phyloP scores from a whole-genome alignment of 2,888 invertebrate species.

The Timema podura region DNA sequence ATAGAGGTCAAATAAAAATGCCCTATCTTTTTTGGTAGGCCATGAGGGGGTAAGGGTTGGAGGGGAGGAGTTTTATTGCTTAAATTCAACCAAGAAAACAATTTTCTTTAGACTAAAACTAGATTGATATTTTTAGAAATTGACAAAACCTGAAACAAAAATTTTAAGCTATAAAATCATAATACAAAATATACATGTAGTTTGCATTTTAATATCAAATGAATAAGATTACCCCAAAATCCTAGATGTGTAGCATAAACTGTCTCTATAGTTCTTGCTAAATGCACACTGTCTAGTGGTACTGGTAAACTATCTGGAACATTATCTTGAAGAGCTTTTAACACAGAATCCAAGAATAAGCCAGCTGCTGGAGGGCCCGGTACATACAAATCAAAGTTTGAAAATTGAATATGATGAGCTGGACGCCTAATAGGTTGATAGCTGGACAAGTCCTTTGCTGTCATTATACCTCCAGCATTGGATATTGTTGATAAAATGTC shows the following conservation, averaged over 20 bases:
- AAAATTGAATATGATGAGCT: constrained; percentile 27
- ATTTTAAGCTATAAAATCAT: background rate
- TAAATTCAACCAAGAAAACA: background rate
- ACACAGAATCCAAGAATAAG: constrained; percentile 31
- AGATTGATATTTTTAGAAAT: background rate
- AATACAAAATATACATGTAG: background rate
- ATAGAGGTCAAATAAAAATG: too few relatives aligned
- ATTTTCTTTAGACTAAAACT: background rate
- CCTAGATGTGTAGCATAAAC: background rate
- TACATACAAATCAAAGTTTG: constrained; percentile 35
- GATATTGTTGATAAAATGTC: constrained; percentile 45
- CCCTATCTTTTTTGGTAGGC: too few relatives aligned
- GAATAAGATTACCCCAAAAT: constrained; percentile 26
- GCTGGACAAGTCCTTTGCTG: constrained; percentile 32
- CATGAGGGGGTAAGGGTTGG: too few relatives aligned
- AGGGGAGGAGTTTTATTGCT: background rate
- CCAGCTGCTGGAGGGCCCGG: constrained; percentile 38
- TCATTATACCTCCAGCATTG: constrained; percentile 40
- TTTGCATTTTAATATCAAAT: too few relatives aligned
- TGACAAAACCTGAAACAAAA: too few relatives aligned
- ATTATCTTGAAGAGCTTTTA: constrained; percentile 30
- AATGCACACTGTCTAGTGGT: background rate
- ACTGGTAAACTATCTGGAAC: constrained; percentile 1
- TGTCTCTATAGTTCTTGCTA: constrained; percentile 4
- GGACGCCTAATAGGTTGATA: constrained; percentile 30